Conservation (phyloP, 2,113 vertebrate species). For the Stomatorhinus ivindoensis region DNA sequence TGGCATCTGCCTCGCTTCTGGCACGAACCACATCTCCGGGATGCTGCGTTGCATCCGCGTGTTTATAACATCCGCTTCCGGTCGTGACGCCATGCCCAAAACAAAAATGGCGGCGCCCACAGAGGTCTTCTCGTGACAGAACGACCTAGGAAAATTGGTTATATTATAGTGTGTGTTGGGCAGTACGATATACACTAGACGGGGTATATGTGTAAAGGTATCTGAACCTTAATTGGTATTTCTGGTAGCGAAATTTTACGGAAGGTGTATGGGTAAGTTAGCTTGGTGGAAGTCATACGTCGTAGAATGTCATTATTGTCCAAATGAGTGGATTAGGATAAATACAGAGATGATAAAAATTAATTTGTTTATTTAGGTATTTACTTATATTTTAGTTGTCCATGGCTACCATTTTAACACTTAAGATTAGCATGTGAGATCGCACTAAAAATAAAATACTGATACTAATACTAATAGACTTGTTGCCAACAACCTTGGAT, state of each 20-base stretch:
- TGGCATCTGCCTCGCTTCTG: neutral
- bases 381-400: neutral
- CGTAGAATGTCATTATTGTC: neutral
- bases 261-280: slow-evolving; percentile 4
- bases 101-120: slow-evolving; percentile 47
- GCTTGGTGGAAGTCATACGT: neutral
- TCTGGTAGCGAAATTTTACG: neutral
- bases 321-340: neutral
- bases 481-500: neutral
- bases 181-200: neutral
- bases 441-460: neutral
- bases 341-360: neutral
- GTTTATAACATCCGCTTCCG: slow-evolving; percentile 43
- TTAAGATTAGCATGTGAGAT: neutral
- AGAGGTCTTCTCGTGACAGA: slow-evolving; percentile 36
- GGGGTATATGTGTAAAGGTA: neutral
- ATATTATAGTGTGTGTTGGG: neutral
- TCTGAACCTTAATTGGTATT: neutral
- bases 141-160: neutral
- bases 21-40: neutral
- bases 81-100: neutral
- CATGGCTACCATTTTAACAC: neutral
- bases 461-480: neutral
- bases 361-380: neutral
- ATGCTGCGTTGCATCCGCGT: neutral